Evolutionary conservation across 2,797 vertebrate genomes (phyloP), one percentile per base, ranked within the genome.

Genomic region (Acanthiza pusilla): DNA sequence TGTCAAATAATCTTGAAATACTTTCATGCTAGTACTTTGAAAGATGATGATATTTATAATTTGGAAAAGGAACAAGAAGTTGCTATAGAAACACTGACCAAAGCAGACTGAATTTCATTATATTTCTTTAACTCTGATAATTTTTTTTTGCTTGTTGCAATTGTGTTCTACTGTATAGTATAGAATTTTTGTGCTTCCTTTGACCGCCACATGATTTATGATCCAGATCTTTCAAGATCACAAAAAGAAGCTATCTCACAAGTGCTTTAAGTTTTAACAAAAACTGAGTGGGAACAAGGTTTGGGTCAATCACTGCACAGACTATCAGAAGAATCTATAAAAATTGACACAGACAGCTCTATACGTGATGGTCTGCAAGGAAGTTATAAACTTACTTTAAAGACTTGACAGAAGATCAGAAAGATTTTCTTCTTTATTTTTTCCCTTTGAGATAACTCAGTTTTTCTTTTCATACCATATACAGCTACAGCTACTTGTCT

Each of bases 341-440:
- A 89, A 94, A 54, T 40, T 77, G 66, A 61, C 66, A 90, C 51
- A 92, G 78, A 71, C 48, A 91, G 25, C 40, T 86, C 47, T 73
- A 36, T 77, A 48, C 1, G 0, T 89, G 50, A 82, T 57, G 42
- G 55, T 84, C 77, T 81, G 16, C 57, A 86, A 94, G 55, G 51
- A 94, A 92, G 76, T 43, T 70, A 85, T n/a, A 80, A 91, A 53
- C 19, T 67, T 89, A n/a, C 23, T 87, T 93, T 91, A 36, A 91
- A 89, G 55, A 78, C 10, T 4, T 81, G 50, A 89, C n/a, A 75
- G 40, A 89, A 76, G n/a, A 91, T 70, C 26, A 66, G 47, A 92
- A 83, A 68, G 4, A 72, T 62, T 81, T 84, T 70, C 7, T 81
- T 75, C 29, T 34, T 27, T 32, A 6, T n/a, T 50, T 51, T 22